These are phyloP conservation scores for Paralichthys olivaceus DNA, from an alignment of 2,113 vertebrate species.

Conservation along the genomic window DNA sequence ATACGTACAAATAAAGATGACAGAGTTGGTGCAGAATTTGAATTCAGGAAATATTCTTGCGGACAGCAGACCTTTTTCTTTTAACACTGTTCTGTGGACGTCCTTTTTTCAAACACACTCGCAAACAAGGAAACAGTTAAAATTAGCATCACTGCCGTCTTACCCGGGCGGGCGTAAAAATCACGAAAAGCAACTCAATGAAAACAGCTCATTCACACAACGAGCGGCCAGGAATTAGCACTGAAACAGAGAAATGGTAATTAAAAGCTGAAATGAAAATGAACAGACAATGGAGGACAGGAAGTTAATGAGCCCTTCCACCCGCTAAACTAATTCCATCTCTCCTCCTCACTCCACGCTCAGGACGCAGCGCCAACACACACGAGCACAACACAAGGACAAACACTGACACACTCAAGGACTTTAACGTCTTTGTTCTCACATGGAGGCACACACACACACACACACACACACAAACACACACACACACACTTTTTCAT, in stretches of 20 bases:
- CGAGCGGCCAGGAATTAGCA: background rate
- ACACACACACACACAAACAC: background rate
- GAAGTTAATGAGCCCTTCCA: slow-evolving; percentile 6
- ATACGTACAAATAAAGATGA: too few relatives aligned
- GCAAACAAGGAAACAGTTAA: background rate
- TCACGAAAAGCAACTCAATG: background rate
- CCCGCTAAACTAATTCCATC: background rate
- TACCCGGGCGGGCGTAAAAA: background rate
- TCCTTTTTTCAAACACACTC: background rate
- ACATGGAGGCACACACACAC: background rate
- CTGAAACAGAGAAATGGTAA: slow-evolving; percentile 11
- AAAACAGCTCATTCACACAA: slow-evolving; percentile 1
- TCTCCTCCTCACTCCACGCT: background rate
- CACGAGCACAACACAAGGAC: background rate
- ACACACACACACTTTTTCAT: background rate
- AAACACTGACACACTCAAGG: background rate
- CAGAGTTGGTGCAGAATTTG: too few relatives aligned
- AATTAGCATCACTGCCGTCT: background rate
- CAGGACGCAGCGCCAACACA: background rate
- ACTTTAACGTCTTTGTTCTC: background rate
- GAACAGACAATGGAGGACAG: slow-evolving; percentile 3
- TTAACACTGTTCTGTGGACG: background rate
- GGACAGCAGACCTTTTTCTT: background rate
- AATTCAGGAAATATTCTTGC: too few relatives aligned
- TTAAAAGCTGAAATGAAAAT: slow-evolving; percentile 32